Percentiles rank a stretch among this genome's conserved stretches.
Evolutionary conservation across 2,797 vertebrate species (phyloP).

Genomic region (Merluccius polli): DNA sequence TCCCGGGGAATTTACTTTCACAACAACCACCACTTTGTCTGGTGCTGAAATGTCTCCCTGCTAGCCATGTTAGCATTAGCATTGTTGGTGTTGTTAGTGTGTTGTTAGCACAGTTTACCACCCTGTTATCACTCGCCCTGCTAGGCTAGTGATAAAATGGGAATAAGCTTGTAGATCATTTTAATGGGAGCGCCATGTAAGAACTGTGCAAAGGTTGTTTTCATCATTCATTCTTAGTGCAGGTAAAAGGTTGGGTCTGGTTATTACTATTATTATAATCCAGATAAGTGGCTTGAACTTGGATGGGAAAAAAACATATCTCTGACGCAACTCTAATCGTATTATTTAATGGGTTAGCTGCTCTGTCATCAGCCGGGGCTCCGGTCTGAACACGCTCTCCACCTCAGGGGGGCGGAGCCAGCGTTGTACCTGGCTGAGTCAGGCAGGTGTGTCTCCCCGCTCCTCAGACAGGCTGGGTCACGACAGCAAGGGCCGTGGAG

Average conservation of each 20-base stretch:
- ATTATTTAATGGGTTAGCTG: background rate
- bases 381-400: background rate
- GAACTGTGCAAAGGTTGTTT: background rate
- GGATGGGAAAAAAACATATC: background rate
- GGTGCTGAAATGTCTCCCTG: background rate
- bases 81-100: background rate
- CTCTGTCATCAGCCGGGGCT: no score
- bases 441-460: background rate
- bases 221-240: background rate
- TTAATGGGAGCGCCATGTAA: no score
- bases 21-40: background rate
- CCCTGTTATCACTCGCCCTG: no score
- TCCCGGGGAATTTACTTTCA: background rate
- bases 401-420: background rate
- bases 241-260: background rate
- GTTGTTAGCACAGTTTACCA: no score
- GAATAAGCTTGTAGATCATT: no score
- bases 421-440: conserved; percentile 26
- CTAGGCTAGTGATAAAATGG: no score
- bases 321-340: background rate
- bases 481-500: background rate
- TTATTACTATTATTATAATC: background rate
- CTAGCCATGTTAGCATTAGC: background rate
- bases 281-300: background rate
- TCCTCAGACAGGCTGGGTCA: background rate